These are phyloP conservation scores for Nomada goodeniana DNA, from an alignment of 2,888 invertebrate genomes.

Conservation along the genomic window DNA sequence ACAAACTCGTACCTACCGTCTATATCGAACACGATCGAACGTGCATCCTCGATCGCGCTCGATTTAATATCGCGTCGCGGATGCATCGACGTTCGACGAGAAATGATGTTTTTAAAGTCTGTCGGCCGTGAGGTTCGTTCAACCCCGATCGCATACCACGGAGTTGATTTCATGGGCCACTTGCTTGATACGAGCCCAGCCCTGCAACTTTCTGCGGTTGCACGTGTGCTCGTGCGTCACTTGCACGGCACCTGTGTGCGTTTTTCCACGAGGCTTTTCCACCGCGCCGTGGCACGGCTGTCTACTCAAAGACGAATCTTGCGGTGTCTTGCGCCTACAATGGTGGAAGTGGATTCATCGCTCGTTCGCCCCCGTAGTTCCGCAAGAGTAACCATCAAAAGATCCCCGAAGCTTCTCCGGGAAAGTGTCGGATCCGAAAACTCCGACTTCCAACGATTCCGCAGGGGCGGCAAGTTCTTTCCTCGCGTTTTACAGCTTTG, in stretches of 20 bases:
- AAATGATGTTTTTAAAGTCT: conserved; percentile 42
- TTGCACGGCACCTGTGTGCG: neutral
- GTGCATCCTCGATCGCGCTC: neutral
- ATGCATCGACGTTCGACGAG: conserved; percentile 2
- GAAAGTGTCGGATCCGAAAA: neutral
- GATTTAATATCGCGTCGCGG: conserved; percentile 1
- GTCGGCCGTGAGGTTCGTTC: conserved; percentile 33
- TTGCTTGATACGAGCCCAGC: conserved; percentile 33
- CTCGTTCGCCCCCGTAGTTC: conserved; percentile 1
- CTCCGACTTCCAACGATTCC: neutral
- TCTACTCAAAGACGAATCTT: conserved; percentile 49
- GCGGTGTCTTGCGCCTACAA: conserved; percentile 26
- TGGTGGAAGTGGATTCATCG: conserved; percentile 14
- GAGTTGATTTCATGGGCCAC: conserved; percentile 54
- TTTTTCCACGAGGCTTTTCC: neutral
- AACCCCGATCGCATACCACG: conserved; percentile 22
- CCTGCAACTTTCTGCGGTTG: conserved; percentile 45
- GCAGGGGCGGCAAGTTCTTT: neutral
- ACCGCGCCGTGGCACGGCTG: too few relatives aligned
- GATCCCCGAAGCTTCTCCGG: neutral
- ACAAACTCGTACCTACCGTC: neutral
- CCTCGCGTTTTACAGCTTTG: conserved; percentile 7
- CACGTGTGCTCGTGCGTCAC: conserved; percentile 11
- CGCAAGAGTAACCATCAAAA: conserved; percentile 26
- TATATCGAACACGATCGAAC: neutral